Base-by-base conservation (phyloP, 2,113 vertebrate species). In the Ameiurus melas region DNA sequence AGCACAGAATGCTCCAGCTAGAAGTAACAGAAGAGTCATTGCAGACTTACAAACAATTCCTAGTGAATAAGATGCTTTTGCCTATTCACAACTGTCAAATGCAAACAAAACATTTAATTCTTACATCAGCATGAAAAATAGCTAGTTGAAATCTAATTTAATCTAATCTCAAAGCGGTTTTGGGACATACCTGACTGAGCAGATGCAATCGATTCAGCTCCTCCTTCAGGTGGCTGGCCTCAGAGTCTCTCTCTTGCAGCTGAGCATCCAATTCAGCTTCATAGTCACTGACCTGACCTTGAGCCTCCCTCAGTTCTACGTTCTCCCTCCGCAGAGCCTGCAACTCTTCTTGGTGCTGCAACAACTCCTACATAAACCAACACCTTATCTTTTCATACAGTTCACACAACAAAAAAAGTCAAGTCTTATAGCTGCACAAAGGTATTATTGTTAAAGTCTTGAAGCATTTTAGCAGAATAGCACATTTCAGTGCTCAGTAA, bases 1-100 rank as follows among this genome's bases (percentile, higher is more conserved):
- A 97, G 92, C 16, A 95, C 93, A 66, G 95, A 94, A 5, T 95
- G 91, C 80, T 97, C 96, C 90, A 95, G 91, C 97, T 97, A 85
- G 22, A 89, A 64, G 84, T 80, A 55, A 83, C 60, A 82, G 30
- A n/a, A 79, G 6, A 71, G 51, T 83, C 14, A 80, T 0, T 62
- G 9, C 57, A 82, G 19, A 57, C 51, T 36, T 10, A 47, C 39
- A 55, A 30, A 19, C 6, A 4, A 2, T 78, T 55, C 1, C 14
- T 55, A 80, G 77, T 30, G 5, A 16, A 80, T 30, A 20, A 30
- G 6, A 30, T 30, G 78, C 19, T 81, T 81, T 53, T 51, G 20
- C 75, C 47, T 73, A 36, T 9, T 47, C 39, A 78, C n/a, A 80
- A 80, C 33, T 57, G n/a, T 33, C 17, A 36, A 33, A 58, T 33